These are phyloP conservation scores for Apis cerana DNA, from an alignment of 1,140 invertebrate genomes.

Conservation along the genomic window DNA sequence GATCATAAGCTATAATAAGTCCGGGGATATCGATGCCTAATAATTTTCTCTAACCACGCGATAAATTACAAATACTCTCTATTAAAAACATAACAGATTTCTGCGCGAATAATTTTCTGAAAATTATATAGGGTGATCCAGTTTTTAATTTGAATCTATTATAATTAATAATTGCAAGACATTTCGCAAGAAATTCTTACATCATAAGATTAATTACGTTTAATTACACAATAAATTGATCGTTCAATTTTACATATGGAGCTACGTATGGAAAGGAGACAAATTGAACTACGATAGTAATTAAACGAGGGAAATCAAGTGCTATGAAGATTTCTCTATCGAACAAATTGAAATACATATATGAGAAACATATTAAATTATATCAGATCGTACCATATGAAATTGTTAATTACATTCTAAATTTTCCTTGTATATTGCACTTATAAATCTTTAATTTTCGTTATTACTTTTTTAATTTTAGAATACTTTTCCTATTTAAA, in stretches of 20 bases:
- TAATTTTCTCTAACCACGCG: conserved; percentile 6
- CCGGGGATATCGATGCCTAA: conserved; percentile 11
- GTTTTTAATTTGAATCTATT: background rate
- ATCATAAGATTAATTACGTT: background rate
- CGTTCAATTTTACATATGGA: background rate
- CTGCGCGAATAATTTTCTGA: background rate
- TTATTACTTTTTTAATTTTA: too few species aligned
- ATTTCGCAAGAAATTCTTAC: too few species aligned
- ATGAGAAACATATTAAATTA: too few species aligned
- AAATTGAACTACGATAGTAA: conserved; percentile 5
- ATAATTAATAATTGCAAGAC: background rate
- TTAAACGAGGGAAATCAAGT: conserved; percentile 31
- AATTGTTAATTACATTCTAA: too few species aligned
- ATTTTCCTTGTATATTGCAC: too few species aligned
- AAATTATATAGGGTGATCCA: too few species aligned
- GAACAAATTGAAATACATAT: conserved; percentile 30
- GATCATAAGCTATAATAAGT: conserved; percentile 46
- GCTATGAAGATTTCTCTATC: conserved; percentile 26
- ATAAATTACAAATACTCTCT: background rate
- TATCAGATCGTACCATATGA: too few species aligned
- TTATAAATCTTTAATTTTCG: too few species aligned
- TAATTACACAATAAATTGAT: conserved; percentile 25
- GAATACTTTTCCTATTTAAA: too few species aligned
- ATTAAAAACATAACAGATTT: background rate
- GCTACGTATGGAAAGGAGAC: too few species aligned